Evolutionary conservation across 2,113 vertebrate species (phyloP), one percentile per base, ranked within the genome.

Genomic region (Callaeas wilsoni): DNA sequence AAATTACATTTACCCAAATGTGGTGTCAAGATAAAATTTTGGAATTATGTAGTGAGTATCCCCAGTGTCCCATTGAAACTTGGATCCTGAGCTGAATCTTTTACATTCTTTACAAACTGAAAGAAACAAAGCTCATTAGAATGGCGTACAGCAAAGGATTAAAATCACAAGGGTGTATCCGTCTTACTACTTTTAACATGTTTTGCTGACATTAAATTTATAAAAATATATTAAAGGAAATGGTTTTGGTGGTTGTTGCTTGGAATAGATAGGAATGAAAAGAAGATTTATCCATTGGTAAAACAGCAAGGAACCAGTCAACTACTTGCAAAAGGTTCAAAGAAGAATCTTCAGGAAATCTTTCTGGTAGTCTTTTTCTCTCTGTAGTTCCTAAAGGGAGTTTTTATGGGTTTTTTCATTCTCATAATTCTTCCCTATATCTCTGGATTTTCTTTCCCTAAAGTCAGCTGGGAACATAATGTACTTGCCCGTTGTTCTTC

Each of bases 391-490:
- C 26, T 91, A 77, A 85, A 65, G 10, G 10, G 42, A 63, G 16
- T n/a, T 82, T 44, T 57, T 23, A 37, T 56, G 6, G 0, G 0
- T 2, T 39, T 81, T 50, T 35, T 32, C 14, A 22, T 69, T 84
- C 39, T 74, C 55, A 46, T 37, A 87, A 8, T 73, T 75, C 33
- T 93, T 87, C 55, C 35, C 11, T 19, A 5, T 59, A 32, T 71
- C 47, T 87, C n/a, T 87, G 52, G 57, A 37, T 87, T 87, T 87
- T 91, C 67, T 93, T 75, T 83, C 91, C 91, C 37, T 76, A 7
- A 75, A 92, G 63, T 85, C 87, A 92, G 14, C 82, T 89, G 90
- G 79, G 86, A 93, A 94, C 92, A 53, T 94, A 47, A 80, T 68
- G 92, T 95, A 86, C 92, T 88, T 90, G 50, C 52, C 85, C 0